Percentiles rank a stretch among this genome's conserved stretches.
Conservation (phyloP, 2,888 invertebrate genomes). For the Agriopis leucophaearia region DNA sequence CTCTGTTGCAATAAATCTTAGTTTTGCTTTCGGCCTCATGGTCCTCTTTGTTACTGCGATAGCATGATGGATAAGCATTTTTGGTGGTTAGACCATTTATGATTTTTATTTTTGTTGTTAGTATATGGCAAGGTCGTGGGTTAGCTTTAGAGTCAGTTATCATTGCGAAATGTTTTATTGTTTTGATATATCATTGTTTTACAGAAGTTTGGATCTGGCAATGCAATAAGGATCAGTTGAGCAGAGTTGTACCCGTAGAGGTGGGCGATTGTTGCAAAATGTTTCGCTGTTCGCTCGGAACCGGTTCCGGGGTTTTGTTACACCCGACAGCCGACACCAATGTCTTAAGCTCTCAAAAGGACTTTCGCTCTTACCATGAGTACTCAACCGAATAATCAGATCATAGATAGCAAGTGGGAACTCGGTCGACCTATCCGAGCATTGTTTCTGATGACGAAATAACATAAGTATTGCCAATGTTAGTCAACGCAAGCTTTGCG, state of each 20-base stretch:
- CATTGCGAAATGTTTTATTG: slow-evolving; percentile 34
- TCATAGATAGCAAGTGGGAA: slow-evolving; percentile 58
- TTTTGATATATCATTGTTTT: slow-evolving; percentile 19
- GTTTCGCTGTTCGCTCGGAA: slow-evolving; percentile 70
- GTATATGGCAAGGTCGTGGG: slow-evolving; percentile 60
- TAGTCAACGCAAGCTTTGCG: slow-evolving; percentile 51
- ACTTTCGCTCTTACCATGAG: slow-evolving; percentile 69
- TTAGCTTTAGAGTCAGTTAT: slow-evolving; percentile 48
- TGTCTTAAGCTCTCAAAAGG: slow-evolving; percentile 52
- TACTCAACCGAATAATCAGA: slow-evolving; percentile 44
- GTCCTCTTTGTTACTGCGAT: slow-evolving; percentile 81
- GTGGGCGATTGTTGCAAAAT: slow-evolving; percentile 69
- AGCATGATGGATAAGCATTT: slow-evolving; percentile 79
- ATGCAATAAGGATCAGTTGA: slow-evolving; percentile 36
- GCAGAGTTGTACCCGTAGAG: slow-evolving; percentile 37
- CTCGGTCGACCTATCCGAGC: slow-evolving; percentile 61
- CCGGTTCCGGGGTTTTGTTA: slow-evolving; percentile 67
- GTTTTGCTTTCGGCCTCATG: slow-evolving; percentile 78
- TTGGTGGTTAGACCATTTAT: slow-evolving; percentile 68
- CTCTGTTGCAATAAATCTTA: slow-evolving; percentile 83
- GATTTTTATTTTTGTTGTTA: slow-evolving; percentile 66
- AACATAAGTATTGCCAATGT: slow-evolving; percentile 54
- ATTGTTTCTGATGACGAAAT: slow-evolving; percentile 63
- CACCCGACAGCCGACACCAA: slow-evolving; percentile 50
- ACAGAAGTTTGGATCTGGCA: slow-evolving; percentile 28